Evolutionary conservation across 1,140 invertebrate species (phyloP).

Genomic region (Conopomorpha cramerella): DNA sequence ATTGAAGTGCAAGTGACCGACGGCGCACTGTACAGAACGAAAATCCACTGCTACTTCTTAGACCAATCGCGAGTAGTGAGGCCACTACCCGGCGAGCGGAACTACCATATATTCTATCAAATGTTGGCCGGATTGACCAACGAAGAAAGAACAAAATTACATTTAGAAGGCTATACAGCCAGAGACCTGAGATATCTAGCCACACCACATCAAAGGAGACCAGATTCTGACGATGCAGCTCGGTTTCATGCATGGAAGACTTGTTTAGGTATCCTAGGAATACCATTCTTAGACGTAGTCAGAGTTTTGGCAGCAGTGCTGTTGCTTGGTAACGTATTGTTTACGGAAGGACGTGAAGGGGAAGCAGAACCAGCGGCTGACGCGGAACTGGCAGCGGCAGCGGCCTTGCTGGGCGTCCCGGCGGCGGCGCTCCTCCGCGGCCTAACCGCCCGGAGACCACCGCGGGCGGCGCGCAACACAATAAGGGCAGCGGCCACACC

Average conservation of each 20-base stretch:
- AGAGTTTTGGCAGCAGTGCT: slow-evolving; percentile 88
- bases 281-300: slow-evolving; percentile 92
- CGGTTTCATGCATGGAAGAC: slow-evolving; percentile 88
- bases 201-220: slow-evolving; percentile 67
- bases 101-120: slow-evolving; percentile 98
- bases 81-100: slow-evolving; percentile 85
- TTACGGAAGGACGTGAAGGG: slow-evolving; percentile 69
- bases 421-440: slow-evolving; percentile 84
- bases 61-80: slow-evolving; percentile 91
- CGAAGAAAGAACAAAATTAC: slow-evolving; percentile 85
- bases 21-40: slow-evolving; percentile 90
- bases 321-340: slow-evolving; percentile 89
- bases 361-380: slow-evolving; percentile 69
- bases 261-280: slow-evolving; percentile 86
- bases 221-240: slow-evolving; percentile 35
- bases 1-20: slow-evolving; percentile 97
- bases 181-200: slow-evolving; percentile 81
- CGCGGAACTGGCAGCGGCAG: slow-evolving; percentile 80
- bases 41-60: slow-evolving; percentile 94
- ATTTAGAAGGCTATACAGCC: slow-evolving; percentile 82
- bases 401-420: slow-evolving; percentile 83
- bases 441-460: slow-evolving; percentile 81
- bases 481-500: slow-evolving; percentile 79
- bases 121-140: slow-evolving; percentile 87
- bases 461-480: slow-evolving; percentile 81